phyloP scores from a whole-genome alignment of 2,888 invertebrate genomes.

The Cheilosia soror region DNA sequence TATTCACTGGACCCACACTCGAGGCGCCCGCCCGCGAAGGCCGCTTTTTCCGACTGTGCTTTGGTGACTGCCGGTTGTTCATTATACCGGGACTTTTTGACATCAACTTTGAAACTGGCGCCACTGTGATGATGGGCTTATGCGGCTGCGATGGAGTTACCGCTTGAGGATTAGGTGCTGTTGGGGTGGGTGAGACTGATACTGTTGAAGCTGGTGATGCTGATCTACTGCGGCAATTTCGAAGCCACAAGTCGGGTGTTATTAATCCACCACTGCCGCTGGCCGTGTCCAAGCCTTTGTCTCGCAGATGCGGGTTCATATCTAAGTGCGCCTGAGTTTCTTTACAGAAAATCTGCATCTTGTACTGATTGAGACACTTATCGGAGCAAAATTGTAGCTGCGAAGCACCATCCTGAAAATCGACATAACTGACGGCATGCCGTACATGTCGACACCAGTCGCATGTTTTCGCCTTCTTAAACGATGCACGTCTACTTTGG shows the following conservation, averaged over 20 bases:
- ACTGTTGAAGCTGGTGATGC: slow-evolving; percentile 86
- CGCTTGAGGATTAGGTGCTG: slow-evolving; percentile 41
- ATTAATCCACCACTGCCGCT: slow-evolving; percentile 86
- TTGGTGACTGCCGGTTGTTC: slow-evolving; percentile 78
- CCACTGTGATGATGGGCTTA: slow-evolving; percentile 87
- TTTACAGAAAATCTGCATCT: slow-evolving; percentile 98
- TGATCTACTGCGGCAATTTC: slow-evolving; percentile 90
- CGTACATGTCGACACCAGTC: slow-evolving; percentile 97
- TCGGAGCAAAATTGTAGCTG: slow-evolving; percentile 96
- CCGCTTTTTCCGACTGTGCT: slow-evolving; percentile 79
- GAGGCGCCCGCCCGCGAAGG: slow-evolving; percentile 70
- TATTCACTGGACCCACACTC: slow-evolving; percentile 42
- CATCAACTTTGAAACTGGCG: slow-evolving; percentile 88
- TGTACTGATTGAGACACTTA: slow-evolving; percentile 97
- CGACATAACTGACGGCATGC: slow-evolving; percentile 95
- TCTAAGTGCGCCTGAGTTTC: slow-evolving; percentile 96
- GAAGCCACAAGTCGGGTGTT: slow-evolving; percentile 95
- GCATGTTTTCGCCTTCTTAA: slow-evolving; percentile 95
- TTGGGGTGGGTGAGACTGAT: slow-evolving; percentile 85
- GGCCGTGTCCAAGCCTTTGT: slow-evolving; percentile 81
- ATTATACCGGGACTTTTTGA: slow-evolving; percentile 80
- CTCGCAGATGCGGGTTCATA: slow-evolving; percentile 90
- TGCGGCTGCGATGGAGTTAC: slow-evolving; percentile 83
- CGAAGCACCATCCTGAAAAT: slow-evolving; percentile 95
- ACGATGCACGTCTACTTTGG: slow-evolving; percentile 94